These are phyloP conservation scores for Pachyuromys duprasi DNA, from an alignment of 2,797 vertebrate species.

Conservation along the genomic window DNA sequence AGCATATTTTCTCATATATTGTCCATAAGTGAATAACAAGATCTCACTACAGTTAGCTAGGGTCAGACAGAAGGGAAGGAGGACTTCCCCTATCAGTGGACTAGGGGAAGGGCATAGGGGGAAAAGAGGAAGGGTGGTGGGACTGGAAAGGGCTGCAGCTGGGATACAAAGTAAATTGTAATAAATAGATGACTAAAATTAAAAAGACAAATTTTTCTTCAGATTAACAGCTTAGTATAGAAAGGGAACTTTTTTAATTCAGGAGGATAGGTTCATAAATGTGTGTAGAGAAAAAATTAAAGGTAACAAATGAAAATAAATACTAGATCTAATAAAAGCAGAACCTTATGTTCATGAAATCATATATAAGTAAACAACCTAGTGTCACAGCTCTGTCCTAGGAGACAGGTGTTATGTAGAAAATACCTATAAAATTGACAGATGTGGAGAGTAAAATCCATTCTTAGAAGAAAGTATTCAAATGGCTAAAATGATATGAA, in stretches of 20 bases:
- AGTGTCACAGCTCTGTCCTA: not conserved
- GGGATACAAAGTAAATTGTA: no score
- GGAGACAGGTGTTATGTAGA: not conserved
- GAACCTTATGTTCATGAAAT: not conserved
- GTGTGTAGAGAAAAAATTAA: not conserved
- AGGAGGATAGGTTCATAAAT: not conserved
- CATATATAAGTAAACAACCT: not conserved
- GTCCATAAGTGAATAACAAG: slow-evolving; percentile 8
- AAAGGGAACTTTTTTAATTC: slow-evolving; percentile 19
- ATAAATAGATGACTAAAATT: no score
- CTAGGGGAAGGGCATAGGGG: no score
- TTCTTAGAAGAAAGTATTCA: not conserved
- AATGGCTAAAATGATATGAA: not conserved
- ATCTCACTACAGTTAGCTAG: not conserved
- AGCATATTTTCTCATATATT: not conserved
- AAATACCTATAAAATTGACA: not conserved
- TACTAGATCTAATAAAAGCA: slow-evolving; percentile 24
- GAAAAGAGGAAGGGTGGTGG: no score
- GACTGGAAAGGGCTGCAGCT: no score
- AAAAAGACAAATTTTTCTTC: not conserved
- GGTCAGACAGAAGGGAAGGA: no score
- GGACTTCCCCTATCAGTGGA: no score
- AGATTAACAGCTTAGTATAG: slow-evolving; percentile 14
- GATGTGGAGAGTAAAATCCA: not conserved
- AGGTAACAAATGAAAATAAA: not conserved